Percentiles rank a stretch among this genome's conserved stretches.
Evolutionary conservation across 2,797 vertebrate species (phyloP).

Genomic region (Pseudochirops corinnae): DNA sequence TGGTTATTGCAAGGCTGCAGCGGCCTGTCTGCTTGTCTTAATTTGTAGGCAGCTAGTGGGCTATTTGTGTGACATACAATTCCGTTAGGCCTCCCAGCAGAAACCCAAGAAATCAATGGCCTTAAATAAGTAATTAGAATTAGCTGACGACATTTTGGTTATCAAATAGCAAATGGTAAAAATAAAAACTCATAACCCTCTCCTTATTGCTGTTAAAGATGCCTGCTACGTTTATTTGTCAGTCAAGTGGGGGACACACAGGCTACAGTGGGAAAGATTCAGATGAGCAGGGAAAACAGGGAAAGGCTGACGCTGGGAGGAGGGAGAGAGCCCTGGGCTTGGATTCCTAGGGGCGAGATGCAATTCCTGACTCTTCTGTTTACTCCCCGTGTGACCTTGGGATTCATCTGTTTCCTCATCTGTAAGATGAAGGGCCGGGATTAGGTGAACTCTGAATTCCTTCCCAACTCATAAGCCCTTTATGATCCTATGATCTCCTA

Average conservation of each 20-base stretch:
- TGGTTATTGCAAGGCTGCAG: conserved; percentile 77
- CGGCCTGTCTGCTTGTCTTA: conserved; percentile 71
- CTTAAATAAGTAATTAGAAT: conserved; percentile 86
- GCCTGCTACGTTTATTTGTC: conserved; percentile 37
- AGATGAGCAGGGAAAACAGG: not conserved
- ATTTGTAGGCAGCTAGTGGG: conserved; percentile 54
- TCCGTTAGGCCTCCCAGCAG: conserved; percentile 76
- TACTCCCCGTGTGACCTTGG: not conserved
- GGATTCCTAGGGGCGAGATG: not conserved
- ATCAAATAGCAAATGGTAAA: conserved; percentile 73
- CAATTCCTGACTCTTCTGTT: not conserved
- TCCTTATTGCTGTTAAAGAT: conserved; percentile 49
- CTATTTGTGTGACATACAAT: conserved; percentile 75
- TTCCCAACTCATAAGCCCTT: not conserved
- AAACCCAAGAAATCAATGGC: conserved; percentile 81
- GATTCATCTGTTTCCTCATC: not conserved
- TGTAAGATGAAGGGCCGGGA: not conserved
- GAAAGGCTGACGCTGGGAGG: not conserved
- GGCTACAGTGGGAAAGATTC: not conserved
- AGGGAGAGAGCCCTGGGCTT: not conserved
- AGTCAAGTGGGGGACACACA: conserved; percentile 43
- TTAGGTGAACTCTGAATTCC: not conserved
- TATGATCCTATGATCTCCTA: not conserved
- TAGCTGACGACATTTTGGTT: conserved; percentile 76
- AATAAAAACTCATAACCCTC: conserved; percentile 65